Conservation (phyloP, 2,888 invertebrate genomes). For the Acleris holmiana region DNA sequence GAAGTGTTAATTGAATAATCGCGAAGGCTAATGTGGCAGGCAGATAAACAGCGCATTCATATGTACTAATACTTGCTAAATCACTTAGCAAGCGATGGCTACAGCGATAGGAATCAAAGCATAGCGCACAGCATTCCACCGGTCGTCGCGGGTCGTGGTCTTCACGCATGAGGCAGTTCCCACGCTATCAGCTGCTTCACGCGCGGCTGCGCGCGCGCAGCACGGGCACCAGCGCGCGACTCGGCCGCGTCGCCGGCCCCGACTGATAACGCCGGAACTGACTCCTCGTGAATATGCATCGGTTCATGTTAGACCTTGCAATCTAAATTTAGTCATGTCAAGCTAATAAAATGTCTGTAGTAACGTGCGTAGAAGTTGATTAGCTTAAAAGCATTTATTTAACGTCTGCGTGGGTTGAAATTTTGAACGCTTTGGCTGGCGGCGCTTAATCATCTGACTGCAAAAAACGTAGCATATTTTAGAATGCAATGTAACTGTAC, state of each 20-base stretch:
- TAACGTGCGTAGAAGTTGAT: conserved; percentile 20
- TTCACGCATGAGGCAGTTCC: conserved; percentile 69
- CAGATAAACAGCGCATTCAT: conserved; percentile 7
- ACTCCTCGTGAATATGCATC: conserved; percentile 46
- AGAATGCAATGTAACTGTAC: conserved; percentile 5
- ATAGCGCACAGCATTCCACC: conserved; percentile 41
- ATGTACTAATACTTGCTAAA: conserved; percentile 8
- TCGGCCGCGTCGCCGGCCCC: conserved; percentile 49
- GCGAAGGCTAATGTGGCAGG: conserved; percentile 18
- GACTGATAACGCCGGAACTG: conserved; percentile 43
- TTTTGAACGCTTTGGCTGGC: background rate
- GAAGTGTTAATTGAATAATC: conserved; percentile 31
- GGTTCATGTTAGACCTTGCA: conserved; percentile 12
- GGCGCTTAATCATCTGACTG: conserved; percentile 2
- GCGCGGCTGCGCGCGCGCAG: conserved; percentile 66
- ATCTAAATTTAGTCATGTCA: conserved; percentile 27
- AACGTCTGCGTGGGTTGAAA: conserved; percentile 21
- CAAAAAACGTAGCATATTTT: background rate
- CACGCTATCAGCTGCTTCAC: conserved; percentile 79
- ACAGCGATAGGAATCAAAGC: conserved; percentile 12
- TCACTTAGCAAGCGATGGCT: conserved; percentile 23
- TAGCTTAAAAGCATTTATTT: conserved; percentile 31
- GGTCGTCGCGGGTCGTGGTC: conserved; percentile 40
- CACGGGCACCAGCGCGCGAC: conserved; percentile 61
- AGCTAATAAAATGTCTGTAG: conserved; percentile 31